Base-by-base conservation (phyloP, 2,888 invertebrate genomes). In the Drosophila infuscata region DNA sequence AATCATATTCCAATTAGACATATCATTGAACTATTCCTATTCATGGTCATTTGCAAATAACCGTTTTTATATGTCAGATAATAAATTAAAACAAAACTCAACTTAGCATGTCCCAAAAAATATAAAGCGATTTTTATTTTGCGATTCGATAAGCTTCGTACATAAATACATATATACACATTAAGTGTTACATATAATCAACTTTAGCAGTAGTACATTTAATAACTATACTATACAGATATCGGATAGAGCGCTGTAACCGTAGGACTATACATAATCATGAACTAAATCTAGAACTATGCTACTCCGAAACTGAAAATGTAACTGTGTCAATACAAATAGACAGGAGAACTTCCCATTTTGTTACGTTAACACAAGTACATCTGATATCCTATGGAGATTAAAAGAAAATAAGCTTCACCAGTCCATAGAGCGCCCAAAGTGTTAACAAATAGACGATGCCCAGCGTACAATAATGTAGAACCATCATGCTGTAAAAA, bases 391-490 rank as follows among this genome's bases (percentile, higher is more conserved):
- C 53, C 38, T 60, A 43, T 41, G 48, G 15, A 36, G 43, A 63
- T 68, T 70, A 83, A 66, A 79, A 89, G 83, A 90, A 90, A 20
- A 91, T 63, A 12, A 80, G 69, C 68, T 88, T 91, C 32, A 85
- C 60, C 52, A 92, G 63, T 62, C 87, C 82, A 79, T 88, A 92
- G 12, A 91, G 74, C 57, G 83, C 80, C 79, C 83, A 88, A n/a
- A 81, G 69, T 7, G 83, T 76, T 71, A 92, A 49, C 8, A 88
- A 74, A 63, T 91, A 92, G 62, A 92, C 80, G 70, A 87, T 58
- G 58, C 76, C 88, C 58, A 92, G 70, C 32, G 88, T 90, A 30
- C 72, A 62, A 36, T 92, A 92, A 61, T 92, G 91, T 49, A 92
- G 77, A 36, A 91, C 66, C 82, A 90, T 92, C 80, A 92, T 81